Percentiles rank a stretch among this genome's conserved stretches.
Evolutionary conservation across 2,113 vertebrate species (phyloP).

Genomic region (Leuciscus idus): DNA sequence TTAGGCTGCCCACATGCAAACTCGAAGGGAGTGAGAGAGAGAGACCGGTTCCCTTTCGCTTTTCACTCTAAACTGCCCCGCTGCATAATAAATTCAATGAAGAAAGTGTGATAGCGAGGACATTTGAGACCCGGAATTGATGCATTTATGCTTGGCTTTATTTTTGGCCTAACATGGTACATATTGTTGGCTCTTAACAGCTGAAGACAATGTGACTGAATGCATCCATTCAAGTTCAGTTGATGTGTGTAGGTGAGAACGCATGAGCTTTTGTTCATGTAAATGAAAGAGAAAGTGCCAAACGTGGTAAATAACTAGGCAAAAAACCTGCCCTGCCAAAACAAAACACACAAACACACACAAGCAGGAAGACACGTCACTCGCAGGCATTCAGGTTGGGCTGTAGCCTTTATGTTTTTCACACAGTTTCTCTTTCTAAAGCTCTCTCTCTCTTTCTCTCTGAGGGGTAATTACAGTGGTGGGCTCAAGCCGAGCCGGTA

Average conservation of each 20-base stretch:
- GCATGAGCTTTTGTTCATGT: neutral
- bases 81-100: constrained; percentile 19
- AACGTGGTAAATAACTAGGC: neutral
- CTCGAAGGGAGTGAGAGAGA: constrained; percentile 9
- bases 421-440: constrained; percentile 6
- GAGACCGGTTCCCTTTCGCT: constrained; percentile 7
- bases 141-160: neutral
- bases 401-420: constrained; percentile 39
- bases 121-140: constrained; percentile 8
- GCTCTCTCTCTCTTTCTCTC: constrained; percentile 53
- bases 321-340: neutral
- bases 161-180: constrained; percentile 1
- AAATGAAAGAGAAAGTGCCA: constrained; percentile 1
- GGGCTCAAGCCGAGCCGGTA: constrained; percentile 81
- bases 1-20: constrained; percentile 43
- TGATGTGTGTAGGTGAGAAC: constrained; percentile 19
- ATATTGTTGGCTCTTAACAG: neutral
- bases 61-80: constrained; percentile 11
- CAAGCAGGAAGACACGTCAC: constrained; percentile 30
- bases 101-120: constrained; percentile 22
- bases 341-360: constrained; percentile 28
- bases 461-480: constrained; percentile 79
- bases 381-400: constrained; percentile 10
- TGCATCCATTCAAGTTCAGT: constrained; percentile 10
- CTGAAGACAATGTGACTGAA: constrained; percentile 12